Evolutionary conservation across 2,797 vertebrate species (phyloP), one percentile per base, ranked within the genome.

Genomic region (Peromyscus melanophrys): DNA sequence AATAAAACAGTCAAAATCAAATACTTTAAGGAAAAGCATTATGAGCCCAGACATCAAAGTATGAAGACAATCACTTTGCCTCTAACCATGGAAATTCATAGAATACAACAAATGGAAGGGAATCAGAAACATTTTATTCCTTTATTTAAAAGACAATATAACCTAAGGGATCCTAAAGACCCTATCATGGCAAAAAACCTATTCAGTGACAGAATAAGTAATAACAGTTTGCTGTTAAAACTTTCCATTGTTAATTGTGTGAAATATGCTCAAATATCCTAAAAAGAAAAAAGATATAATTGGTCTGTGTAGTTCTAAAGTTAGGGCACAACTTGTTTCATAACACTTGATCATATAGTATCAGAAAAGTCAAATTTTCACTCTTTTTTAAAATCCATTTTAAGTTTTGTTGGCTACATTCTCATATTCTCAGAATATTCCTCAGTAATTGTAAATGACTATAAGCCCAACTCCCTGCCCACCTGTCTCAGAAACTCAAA

Each of bases 1-100:
- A 43, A 43, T 19, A 10, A 61, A 83, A 31, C 10, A 57, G 12
- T 25, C 27, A 43, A 63, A 63, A 63, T 63, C 19, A 43, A 59
- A 27, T 63, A 67, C 89, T 90, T 90, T 90, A 84, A 76, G 63
- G 57, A 14, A 84, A 83, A 46, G 55, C 13, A 59, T 71, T 90
- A 49, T 86, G 23, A 90, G 9, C 8, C 43, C 43, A 94, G 17
- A 86, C 1, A 3, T 77, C 8, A 89, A 93, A 80, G 29, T 75
- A 25, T 88, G 80, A 97, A 85, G 31, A 40, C 31, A 76, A 91
- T 89, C 31, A 67, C 73, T 91, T 43, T 91, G 13, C 31, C 49
- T n/a, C 46, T 52, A 78, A 63, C 10, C 27, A 69, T 14, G 6
- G 6, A 91, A 14, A 52, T 4, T 1, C 46, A 83, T 52, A 76